phyloP scores from a whole-genome alignment of 1,140 invertebrate species.

The Steinernema khuongi region DNA sequence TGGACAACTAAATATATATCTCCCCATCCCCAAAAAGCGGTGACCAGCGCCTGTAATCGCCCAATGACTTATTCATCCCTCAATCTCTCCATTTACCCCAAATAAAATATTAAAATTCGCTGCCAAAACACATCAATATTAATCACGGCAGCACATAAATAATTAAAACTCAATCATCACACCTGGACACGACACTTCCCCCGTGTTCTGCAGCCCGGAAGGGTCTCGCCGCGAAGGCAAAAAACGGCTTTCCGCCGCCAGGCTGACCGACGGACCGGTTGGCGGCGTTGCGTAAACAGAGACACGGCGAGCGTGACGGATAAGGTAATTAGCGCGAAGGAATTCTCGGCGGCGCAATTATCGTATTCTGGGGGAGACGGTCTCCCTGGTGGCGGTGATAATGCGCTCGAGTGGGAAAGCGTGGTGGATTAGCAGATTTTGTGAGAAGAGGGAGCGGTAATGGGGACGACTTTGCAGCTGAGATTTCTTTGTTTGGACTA shows the following conservation, averaged over 20 bases:
- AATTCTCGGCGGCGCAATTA: neutral
- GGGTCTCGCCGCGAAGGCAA: too few species aligned
- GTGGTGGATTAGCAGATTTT: neutral
- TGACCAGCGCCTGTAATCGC: too few species aligned
- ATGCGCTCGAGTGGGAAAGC: neutral
- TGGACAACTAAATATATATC: too few species aligned
- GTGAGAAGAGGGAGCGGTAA: neutral
- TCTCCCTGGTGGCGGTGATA: neutral
- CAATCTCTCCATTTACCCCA: too few species aligned
- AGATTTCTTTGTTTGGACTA: neutral
- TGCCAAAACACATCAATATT: too few species aligned
- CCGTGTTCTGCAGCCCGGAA: too few species aligned
- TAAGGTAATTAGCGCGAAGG: constrained; percentile 16
- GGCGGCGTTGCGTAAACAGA: constrained; percentile 1
- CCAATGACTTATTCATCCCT: too few species aligned
- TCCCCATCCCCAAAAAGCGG: too few species aligned
- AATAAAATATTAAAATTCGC: too few species aligned
- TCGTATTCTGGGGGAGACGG: neutral
- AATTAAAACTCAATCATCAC: too few species aligned
- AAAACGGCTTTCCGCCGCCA: neutral
- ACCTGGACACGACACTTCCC: too few species aligned
- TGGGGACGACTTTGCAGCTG: neutral
- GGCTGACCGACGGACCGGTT: neutral
- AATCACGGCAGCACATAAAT: too few species aligned
- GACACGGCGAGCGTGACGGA: neutral